Base-by-base conservation (phyloP, 2,888 invertebrate genomes). In the Tuta absoluta region DNA sequence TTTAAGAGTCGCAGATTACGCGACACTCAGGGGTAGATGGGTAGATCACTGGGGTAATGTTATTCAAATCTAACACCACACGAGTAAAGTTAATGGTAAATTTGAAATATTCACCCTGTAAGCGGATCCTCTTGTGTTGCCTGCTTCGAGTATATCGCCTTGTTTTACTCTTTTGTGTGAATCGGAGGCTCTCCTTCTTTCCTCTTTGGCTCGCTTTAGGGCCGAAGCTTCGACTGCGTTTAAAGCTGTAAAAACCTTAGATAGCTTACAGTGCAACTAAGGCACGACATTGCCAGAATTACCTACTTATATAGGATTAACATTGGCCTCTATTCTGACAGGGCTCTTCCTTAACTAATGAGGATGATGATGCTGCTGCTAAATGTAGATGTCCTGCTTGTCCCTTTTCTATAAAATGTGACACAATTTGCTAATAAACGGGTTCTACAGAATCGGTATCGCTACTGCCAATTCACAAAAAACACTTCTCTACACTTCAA, bases 181-280 rank as follows among this genome's bases (percentile, higher is more conserved):
- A 19, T 86, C 84, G 0, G 85, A 81, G 14, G 80, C 65, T 68
- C 75, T 77, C 58, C 78, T 79, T 59, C 85, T 82, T 71, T 94
- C 93, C 53, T 93, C 93, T 71, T 87, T 92, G 0, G 95, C 95
- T 67, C 91, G 89, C 66, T 92, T 90, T 49, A 94, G 80, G 7
- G 94, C 94, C 19, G 90, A 80, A 72, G 93, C 92, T 84, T 95
- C 95, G 8, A 93, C 92, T 56, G 92, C 84, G 67, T 92, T 94
- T 64, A 95, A 75, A 64, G 91, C 91, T 81, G 83, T 57, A 75
- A 56, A 53, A 28, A 7, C 21, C 21, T 51, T 19, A 51, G 23
- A 21, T 21, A 51, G 12, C 1, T 11, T 21, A 23, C 21, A 51
- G 12, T 21, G 19, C 49, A 21, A 2, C 17, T 19, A 10, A 10